Evolutionary conservation across 1,140 invertebrate genomes (phyloP).

Genomic region (Drosophila nebulosa): DNA sequence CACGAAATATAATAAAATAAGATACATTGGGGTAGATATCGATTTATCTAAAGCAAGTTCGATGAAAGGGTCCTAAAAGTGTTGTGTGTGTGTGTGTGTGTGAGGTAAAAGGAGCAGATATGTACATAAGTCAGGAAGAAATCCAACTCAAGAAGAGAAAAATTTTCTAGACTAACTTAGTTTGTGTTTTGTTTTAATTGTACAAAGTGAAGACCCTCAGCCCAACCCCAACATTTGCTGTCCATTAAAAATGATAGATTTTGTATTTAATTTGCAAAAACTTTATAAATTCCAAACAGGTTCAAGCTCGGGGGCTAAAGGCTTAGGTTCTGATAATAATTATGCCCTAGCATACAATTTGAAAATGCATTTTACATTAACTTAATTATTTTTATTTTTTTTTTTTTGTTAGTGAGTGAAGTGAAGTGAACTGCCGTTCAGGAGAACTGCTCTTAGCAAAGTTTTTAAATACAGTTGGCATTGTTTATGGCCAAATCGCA

Average conservation of each 20-base stretch:
- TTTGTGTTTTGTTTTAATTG: too few species aligned
- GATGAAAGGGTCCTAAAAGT: constrained; percentile 23
- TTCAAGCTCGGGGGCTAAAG: not conserved
- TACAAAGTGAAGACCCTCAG: not conserved
- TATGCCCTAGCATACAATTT: constrained; percentile 46
- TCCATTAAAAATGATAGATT: constrained; percentile 47
- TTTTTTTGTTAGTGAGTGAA: constrained; percentile 16
- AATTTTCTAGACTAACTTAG: not conserved
- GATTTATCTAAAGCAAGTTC: constrained; percentile 9
- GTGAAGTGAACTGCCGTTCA: constrained; percentile 18
- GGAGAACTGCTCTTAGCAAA: constrained; percentile 25
- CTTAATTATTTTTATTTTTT: constrained; percentile 64
- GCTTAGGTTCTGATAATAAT: too few species aligned
- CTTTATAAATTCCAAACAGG: constrained; percentile 45
- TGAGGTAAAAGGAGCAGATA: not conserved
- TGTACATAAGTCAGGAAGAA: not conserved
- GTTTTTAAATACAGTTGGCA: constrained; percentile 17
- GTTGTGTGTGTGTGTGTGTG: not conserved
- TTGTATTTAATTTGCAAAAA: constrained; percentile 17
- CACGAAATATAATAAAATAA: too few species aligned
- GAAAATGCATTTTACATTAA: constrained; percentile 75
- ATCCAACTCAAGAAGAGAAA: not conserved
- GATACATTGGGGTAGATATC: not conserved
- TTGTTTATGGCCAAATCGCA: constrained; percentile 63
- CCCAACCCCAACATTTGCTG: not conserved